These are phyloP conservation scores for Scylla paramamosain DNA, from an alignment of 1,140 invertebrate species.

Conservation along the genomic window DNA sequence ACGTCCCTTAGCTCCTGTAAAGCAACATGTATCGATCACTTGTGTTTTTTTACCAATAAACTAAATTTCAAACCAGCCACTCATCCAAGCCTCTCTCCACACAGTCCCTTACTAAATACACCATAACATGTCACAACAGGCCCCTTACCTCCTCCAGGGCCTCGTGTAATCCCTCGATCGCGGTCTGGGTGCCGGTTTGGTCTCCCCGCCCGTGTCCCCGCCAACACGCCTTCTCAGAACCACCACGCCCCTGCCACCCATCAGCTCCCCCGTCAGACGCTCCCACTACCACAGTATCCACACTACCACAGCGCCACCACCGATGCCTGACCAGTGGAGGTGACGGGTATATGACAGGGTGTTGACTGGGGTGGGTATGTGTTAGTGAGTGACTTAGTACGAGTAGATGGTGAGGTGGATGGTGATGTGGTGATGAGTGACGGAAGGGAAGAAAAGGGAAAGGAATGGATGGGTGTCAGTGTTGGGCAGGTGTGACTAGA, in stretches of 20 bases:
- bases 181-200: background rate
- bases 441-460: no score
- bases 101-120: no score
- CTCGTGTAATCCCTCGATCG: background rate
- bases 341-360: background rate
- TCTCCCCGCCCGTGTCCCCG: background rate
- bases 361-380: background rate
- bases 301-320: background rate
- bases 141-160: background rate
- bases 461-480: no score
- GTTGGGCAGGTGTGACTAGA: background rate
- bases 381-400: no score
- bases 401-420: no score
- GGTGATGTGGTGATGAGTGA: no score
- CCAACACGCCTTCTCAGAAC: background rate
- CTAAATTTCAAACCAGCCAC: no score
- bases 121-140: background rate
- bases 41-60: no score
- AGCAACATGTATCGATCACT: no score
- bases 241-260: background rate
- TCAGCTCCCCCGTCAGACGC: background rate
- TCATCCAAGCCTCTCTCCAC: no score
- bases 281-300: background rate
- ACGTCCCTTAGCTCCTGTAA: no score
- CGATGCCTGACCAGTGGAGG: no score